phyloP scores from a whole-genome alignment of 2,797 vertebrate genomes.

The Distichodus sexfasciatus region DNA sequence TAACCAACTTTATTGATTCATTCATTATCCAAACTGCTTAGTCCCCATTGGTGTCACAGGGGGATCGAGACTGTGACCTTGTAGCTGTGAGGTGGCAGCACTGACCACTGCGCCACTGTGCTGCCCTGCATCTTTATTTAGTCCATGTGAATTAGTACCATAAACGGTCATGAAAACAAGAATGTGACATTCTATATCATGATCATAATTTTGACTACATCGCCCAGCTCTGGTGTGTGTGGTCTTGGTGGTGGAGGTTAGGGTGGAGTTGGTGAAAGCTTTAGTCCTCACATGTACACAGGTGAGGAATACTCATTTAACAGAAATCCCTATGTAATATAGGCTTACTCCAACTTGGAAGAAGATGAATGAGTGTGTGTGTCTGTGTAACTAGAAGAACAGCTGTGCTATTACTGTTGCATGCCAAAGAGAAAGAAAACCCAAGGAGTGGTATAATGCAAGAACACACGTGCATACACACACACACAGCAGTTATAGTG shows the following conservation, averaged over 20 bases:
- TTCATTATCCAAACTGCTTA: too few species aligned
- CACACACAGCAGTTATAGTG: neutral
- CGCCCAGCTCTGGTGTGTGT: neutral
- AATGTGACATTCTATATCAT: too few species aligned
- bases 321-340: constrained; percentile 44
- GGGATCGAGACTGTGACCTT: too few species aligned
- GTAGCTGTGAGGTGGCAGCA: too few species aligned
- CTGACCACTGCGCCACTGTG: too few species aligned
- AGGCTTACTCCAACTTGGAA: constrained; percentile 35
- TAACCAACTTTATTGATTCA: too few species aligned
- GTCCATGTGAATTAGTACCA: too few species aligned
- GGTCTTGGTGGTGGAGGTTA: neutral
- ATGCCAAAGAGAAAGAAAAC: constrained; percentile 36
- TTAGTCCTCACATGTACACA: constrained; percentile 44
- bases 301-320: constrained; percentile 43
- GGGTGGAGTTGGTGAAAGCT: constrained; percentile 12
- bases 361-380: constrained; percentile 30
- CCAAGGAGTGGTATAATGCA: constrained; percentile 21
- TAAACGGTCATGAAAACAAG: too few species aligned
- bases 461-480: neutral
- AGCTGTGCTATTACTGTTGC: constrained; percentile 36
- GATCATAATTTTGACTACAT: too few species aligned
- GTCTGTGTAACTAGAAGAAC: constrained; percentile 36
- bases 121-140: too few species aligned
- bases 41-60: too few species aligned